Evolutionary conservation across 2,888 invertebrate genomes (phyloP).

Genomic region (Cinara cedri): DNA sequence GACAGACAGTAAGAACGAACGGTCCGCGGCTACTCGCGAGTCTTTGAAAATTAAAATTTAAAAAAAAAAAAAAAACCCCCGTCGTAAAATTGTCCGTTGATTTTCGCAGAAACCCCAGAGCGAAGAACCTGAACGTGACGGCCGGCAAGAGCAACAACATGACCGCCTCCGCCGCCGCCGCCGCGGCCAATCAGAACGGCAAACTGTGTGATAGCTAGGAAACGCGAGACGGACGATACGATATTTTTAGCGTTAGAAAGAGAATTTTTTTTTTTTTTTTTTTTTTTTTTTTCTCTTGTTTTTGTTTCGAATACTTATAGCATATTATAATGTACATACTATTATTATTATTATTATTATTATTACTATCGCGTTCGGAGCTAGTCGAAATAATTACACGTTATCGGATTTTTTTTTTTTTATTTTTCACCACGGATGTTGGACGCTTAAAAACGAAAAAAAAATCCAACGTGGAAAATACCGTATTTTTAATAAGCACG

Average conservation of each 20-base stretch:
- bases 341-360: conserved; percentile 9
- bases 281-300: too few species aligned
- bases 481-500: conserved; percentile 32
- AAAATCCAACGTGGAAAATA: neutral
- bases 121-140: conserved; percentile 43
- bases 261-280: neutral
- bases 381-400: conserved; percentile 22
- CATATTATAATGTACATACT: neutral
- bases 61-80: too few species aligned
- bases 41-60: too few species aligned
- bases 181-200: conserved; percentile 33
- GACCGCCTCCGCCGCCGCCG: neutral
- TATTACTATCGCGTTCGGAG: neutral
- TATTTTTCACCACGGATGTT: conserved; percentile 4
- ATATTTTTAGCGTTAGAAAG: neutral
- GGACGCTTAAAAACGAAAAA: neutral
- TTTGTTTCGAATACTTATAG: too few species aligned
- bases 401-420: conserved; percentile 17
- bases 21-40: neutral
- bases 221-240: neutral
- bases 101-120: conserved; percentile 39
- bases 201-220: conserved; percentile 42
- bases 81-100: too few species aligned
- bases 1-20: conserved; percentile 38
- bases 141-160: conserved; percentile 36